Base-by-base conservation (phyloP, 2,888 invertebrate species). In the Mylabris sibirica region DNA sequence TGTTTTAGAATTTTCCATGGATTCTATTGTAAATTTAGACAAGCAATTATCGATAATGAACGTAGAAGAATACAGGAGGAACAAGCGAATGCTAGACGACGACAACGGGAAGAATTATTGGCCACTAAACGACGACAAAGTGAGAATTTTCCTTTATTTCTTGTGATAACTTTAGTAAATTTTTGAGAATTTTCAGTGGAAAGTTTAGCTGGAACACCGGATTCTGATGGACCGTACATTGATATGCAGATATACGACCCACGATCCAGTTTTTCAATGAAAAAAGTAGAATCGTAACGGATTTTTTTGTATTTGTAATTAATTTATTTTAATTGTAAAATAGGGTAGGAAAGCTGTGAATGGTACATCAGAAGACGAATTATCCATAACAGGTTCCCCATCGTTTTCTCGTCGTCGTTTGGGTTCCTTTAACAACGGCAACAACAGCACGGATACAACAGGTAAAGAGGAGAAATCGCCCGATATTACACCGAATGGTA, bases 401-500 rank as follows among this genome's bases (percentile, higher is more conserved):
- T 89, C 89, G 11, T 85, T 93, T 38, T 87, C 88, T 4, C 86
- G 93, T 72, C 86, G 91, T 68, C 86, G 92, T 67, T 84, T 92
- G 73, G 92, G 92, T 26, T 92, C 92, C 0, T 90, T 89, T 76
- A 89, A 89, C 67, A 65, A 57, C n/a, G 88, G 87, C 17, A 78
- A 81, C 53, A 80, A 81, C 38, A 80, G 76, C 6, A 81, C 79
- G 20, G 78, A 74, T 8, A 77, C 66, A 35, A 75, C 80, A 20
- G 82, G 81, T 14, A 83, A 80, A 75, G 86, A 86, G 75, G 89
- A 89, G 70, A 88, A 86, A 74, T 89, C 89, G 14, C 89, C 89
- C 79, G 96, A 96, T 81, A 91, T 95, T 53, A 96, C 96, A 4
- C 96, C 96, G 14, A 96, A 94, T 74, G 96, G 96, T 38, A 96